Base-by-base conservation (phyloP, 2,888 invertebrate species). In the Cataglyphis cursor region DNA sequence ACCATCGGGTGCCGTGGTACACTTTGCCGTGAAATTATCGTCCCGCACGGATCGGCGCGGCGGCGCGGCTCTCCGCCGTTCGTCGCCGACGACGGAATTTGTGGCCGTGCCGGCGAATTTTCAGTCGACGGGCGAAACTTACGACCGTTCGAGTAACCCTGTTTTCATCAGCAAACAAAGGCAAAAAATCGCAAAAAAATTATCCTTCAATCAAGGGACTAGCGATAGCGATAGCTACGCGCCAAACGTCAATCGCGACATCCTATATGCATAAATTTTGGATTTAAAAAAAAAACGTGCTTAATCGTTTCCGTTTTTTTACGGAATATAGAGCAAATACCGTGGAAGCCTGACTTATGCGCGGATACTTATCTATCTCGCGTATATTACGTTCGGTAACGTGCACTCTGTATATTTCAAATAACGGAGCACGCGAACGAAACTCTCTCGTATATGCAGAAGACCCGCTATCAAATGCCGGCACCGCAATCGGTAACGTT, bases 21-120 rank as follows among this genome's bases (percentile, higher is more conserved):
- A 88, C 85, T 88, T 88, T 83, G 74, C 72, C 84, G 82, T 78
- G 74, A 84, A 88, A 85, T 85, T 73, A 84, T 86, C 82, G 75
- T 76, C 65, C 35, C 64, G 83, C 82, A 82, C 74, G 62, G 62
- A 35, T 38, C 48, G 28, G n/a, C 82, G 61, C 48, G 28, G n/a
- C 82, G 59, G 51, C 76, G 18, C 65, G 62, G 48, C 35, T 15
- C 35, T 15, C 12, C 10, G 75, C 24, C 48, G 28, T 31, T 61
- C 48, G 38, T 31, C 61, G 70, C 31, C 83, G 72, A 28, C 70
- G 62, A 68, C 57, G 54, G 64, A 83, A 80, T 83, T 83, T 72
- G 81, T 65, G 62, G 81, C 80, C 83, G 44, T 81, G 80, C 31
- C 64, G 38, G 68, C 24, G 83, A 65, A 72, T 72, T 81, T 81